Base-by-base conservation (phyloP, 2,888 invertebrate genomes). In the Nudaria mundana region DNA sequence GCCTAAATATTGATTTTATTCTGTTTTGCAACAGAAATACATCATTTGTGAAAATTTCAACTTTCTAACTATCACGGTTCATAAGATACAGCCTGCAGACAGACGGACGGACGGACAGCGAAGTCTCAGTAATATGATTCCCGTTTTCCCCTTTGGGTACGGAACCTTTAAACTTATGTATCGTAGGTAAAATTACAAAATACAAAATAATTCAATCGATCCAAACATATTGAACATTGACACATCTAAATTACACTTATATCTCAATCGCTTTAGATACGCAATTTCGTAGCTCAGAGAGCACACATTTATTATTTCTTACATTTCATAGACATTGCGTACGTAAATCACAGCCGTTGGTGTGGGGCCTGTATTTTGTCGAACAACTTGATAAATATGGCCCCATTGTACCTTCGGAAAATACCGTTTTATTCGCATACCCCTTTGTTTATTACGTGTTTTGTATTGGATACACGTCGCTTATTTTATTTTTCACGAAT, bases 371-470 rank as follows among this genome's bases (percentile, higher is more conserved):
- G 81, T 81, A 80, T 81, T 75, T 76, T 63, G 67, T 56, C 58
- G 71, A 72, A 69, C 69, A 71, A 67, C 64, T 62, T 77, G 68
- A 83, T 83, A 81, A 81, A 83, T 83, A 78, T 71, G 60, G 60
- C 56, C 57, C 63, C 20, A 63, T 58, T 62, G 62, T 40, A 55
- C 73, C 70, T 75, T 67, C 72, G 67, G 70, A 70, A 71, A 76
- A 76, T 76, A 69, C 71, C 74, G 71, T 81, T 81, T 80, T 81
- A 81, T 80, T 77, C 70, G 66, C 66, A 61, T 66, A 63, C 57
- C 58, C 63, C 66, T 69, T 75, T 70, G 74, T 77, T 75, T 76
- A 71, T 77, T 71, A 71, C 68, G 66, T 66, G 67, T 59, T 61
- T 59, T 59, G 56, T 63, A 60, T 63, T 48, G 46, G 52, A 56